A percentile compares a stretch with the other conserved stretches of the same genome.
phyloP scores from a whole-genome alignment of 2,888 invertebrate genomes.

The Hymenopus coronatus region DNA sequence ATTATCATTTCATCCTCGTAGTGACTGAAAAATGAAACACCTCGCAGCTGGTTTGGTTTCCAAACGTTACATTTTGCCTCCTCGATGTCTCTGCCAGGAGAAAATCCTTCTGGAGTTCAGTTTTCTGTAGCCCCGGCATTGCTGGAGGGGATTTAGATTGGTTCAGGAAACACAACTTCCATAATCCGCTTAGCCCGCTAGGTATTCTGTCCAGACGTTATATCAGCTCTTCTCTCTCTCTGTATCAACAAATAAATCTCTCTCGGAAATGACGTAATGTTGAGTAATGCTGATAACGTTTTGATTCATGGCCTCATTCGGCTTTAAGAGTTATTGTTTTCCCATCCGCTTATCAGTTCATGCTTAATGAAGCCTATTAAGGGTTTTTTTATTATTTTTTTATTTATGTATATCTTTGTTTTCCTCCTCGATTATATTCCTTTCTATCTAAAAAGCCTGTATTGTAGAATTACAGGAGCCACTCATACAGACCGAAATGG shows the following conservation, averaged over 20 bases:
- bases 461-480: too few relatives aligned
- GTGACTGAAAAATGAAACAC: too few relatives aligned
- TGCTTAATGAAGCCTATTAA: not conserved
- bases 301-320: not conserved
- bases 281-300: not conserved
- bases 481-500: too few relatives aligned
- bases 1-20: not conserved
- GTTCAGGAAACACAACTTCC: not conserved
- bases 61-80: not conserved
- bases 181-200: not conserved
- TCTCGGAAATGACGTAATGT: not conserved
- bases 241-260: not conserved
- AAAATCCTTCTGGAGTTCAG: too few relatives aligned
- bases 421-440: not conserved
- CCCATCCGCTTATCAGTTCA: not conserved
- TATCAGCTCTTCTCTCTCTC: not conserved
- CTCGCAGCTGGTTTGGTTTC: not conserved
- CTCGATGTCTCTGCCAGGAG: not conserved
- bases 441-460: too few relatives aligned
- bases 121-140: too few relatives aligned
- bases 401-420: not conserved
- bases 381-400: not conserved
- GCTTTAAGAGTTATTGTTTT: not conserved
- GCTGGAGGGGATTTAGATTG: not conserved
- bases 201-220: not conserved